These are phyloP conservation scores for Heteromurus nitidus DNA, from an alignment of 2,888 invertebrate genomes.

Conservation along the genomic window DNA sequence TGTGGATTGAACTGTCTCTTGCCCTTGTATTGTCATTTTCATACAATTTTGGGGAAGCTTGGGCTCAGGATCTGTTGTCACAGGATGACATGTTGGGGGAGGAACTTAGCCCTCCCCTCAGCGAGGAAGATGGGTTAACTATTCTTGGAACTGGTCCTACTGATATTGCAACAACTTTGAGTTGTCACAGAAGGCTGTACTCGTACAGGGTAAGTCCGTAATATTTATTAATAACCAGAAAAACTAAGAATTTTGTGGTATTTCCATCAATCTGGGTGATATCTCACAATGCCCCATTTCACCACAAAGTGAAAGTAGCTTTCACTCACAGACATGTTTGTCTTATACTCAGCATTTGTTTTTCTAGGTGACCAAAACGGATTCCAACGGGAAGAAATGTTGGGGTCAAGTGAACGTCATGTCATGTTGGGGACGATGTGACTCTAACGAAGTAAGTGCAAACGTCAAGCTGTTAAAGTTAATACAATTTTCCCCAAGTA, in stretches of 20 bases:
- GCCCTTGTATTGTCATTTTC: conserved; percentile 11
- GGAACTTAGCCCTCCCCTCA: conserved; percentile 72
- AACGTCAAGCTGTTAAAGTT: neutral
- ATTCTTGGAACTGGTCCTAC: conserved; percentile 71
- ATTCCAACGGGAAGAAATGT: conserved; percentile 82
- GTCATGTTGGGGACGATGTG: conserved; percentile 89
- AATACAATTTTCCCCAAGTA: neutral
- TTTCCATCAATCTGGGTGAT: neutral
- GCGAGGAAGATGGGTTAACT: conserved; percentile 70
- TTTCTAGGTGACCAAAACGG: conserved; percentile 77
- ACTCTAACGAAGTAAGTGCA: conserved; percentile 84
- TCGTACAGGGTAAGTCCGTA: conserved; percentile 80
- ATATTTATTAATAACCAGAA: neutral
- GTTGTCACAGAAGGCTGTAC: conserved; percentile 82
- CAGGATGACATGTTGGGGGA: conserved; percentile 69
- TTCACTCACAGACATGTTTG: too few species aligned
- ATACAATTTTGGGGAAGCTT: conserved; percentile 11
- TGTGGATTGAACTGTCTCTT: conserved; percentile 16
- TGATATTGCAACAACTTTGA: conserved; percentile 78
- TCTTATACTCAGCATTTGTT: too few species aligned
- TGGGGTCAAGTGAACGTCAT: conserved; percentile 85
- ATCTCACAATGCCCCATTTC: conserved; percentile 7
- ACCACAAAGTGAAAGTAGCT: neutral
- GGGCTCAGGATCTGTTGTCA: conserved; percentile 48
- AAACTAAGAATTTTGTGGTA: too few species aligned